Percentiles rank a stretch among this genome's conserved stretches.
phyloP scores from a whole-genome alignment of 2,113 vertebrate species.

The Ammodytes marinus region DNA sequence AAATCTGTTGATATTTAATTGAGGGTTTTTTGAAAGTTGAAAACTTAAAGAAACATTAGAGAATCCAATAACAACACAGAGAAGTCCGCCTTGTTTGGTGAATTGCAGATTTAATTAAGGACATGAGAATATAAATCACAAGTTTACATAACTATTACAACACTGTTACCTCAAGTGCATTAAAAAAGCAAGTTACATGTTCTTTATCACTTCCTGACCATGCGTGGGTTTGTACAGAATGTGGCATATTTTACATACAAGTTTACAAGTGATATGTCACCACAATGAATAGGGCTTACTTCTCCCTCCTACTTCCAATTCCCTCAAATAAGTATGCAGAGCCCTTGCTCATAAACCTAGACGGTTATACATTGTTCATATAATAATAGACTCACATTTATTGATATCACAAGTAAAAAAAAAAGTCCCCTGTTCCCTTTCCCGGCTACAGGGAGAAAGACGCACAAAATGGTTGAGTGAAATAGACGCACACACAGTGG shows the following conservation, averaged over 20 bases:
- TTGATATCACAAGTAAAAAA: conserved; percentile 36
- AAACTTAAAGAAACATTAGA: not conserved
- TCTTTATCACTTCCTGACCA: not conserved
- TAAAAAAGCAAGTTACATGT: not conserved
- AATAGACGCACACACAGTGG: conserved; percentile 24
- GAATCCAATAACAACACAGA: not conserved
- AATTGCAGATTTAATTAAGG: not conserved
- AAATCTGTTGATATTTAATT: conserved; percentile 3
- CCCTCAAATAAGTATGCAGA: conserved; percentile 4
- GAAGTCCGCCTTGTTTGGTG: too few relatives aligned
- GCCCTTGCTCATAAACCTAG: not conserved
- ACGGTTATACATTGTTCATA: conserved; percentile 30
- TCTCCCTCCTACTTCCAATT: not conserved
- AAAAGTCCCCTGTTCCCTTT: conserved; percentile 12
- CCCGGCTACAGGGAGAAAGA: conserved; percentile 41
- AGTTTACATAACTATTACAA: not conserved
- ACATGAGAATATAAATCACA: not conserved
- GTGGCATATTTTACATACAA: not conserved
- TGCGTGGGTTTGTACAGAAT: not conserved
- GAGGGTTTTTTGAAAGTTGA: not conserved
- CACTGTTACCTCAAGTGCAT: not conserved
- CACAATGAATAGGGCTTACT: not conserved
- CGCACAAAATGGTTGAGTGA: conserved; percentile 33
- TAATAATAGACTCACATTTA: conserved; percentile 18
- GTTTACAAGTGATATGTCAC: conserved; percentile 14